A percentile compares a stretch with the other conserved stretches of the same genome.
Evolutionary conservation across 2,888 invertebrate species (phyloP).

Genomic region (Caenorhabditis imperialis): DNA sequence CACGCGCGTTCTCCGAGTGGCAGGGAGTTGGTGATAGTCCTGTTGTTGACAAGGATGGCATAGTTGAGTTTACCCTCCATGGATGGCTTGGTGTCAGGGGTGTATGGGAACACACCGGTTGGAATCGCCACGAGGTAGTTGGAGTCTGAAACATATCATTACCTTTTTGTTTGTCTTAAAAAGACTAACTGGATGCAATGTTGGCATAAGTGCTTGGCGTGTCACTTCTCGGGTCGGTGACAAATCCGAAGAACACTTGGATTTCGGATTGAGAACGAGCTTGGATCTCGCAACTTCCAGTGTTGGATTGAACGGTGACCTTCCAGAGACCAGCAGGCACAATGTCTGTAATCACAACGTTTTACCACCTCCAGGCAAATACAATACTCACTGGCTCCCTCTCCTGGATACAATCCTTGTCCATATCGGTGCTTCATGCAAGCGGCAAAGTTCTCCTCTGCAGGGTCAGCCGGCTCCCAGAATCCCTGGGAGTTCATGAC

Average conservation of each 20-base stretch:
- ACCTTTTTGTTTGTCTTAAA: not conserved
- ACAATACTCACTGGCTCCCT: constrained; percentile 45
- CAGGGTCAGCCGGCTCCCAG: constrained; percentile 59
- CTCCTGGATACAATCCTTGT: constrained; percentile 60
- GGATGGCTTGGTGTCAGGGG: constrained; percentile 54
- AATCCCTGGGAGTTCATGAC: constrained; percentile 57
- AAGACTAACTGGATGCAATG: constrained; percentile 56
- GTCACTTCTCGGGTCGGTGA: constrained; percentile 64
- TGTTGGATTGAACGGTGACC: constrained; percentile 57
- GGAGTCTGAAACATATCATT: constrained; percentile 44
- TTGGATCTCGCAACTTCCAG: constrained; percentile 61
- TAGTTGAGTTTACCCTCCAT: constrained; percentile 70
- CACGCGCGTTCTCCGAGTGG: constrained; percentile 54
- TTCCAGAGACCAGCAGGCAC: constrained; percentile 68
- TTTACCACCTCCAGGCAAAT: not conserved
- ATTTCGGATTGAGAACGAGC: constrained; percentile 69
- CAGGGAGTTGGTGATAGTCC: constrained; percentile 54
- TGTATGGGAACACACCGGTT: constrained; percentile 60
- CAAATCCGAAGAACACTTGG: constrained; percentile 70
- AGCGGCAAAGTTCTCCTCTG: constrained; percentile 29
- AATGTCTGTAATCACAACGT: constrained; percentile 43
- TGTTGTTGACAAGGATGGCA: constrained; percentile 59
- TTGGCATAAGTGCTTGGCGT: constrained; percentile 61
- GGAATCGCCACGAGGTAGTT: constrained; percentile 67
- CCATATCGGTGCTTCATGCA: constrained; percentile 70